These are phyloP conservation scores for Tolypeutes matacus DNA, from an alignment of 2,797 vertebrate species.

Conservation along the genomic window DNA sequence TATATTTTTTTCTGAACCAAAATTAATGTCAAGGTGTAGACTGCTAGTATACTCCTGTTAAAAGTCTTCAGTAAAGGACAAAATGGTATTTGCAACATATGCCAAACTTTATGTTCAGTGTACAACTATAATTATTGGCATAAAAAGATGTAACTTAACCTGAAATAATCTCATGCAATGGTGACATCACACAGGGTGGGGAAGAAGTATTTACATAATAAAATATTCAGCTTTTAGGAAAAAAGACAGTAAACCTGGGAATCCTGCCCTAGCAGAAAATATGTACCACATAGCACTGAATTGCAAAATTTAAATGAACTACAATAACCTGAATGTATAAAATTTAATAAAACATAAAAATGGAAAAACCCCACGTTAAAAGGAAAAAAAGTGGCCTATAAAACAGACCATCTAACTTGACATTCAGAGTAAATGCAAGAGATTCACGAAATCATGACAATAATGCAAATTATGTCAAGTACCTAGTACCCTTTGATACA, in stretches of 20 bases:
- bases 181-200: slow-evolving; percentile 79
- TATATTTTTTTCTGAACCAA: slow-evolving; percentile 58
- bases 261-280: slow-evolving; percentile 86
- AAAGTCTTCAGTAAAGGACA: slow-evolving; percentile 70
- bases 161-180: slow-evolving; percentile 81
- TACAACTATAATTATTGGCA: slow-evolving; percentile 72
- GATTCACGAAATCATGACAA: slow-evolving; percentile 89
- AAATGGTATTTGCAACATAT: slow-evolving; percentile 72
- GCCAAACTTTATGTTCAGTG: slow-evolving; percentile 78
- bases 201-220: slow-evolving; percentile 83
- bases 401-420: slow-evolving; percentile 91
- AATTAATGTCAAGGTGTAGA: slow-evolving; percentile 68
- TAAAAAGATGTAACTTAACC: slow-evolving; percentile 75
- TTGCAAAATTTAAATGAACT: slow-evolving; percentile 83
- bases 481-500: slow-evolving; percentile 90
- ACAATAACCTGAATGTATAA: slow-evolving; percentile 82
- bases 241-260: slow-evolving; percentile 84
- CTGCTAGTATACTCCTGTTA: slow-evolving; percentile 79
- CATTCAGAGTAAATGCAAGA: slow-evolving; percentile 90
- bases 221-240: slow-evolving; percentile 76
- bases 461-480: slow-evolving; percentile 88
- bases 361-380: slow-evolving; percentile 72
- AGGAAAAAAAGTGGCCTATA: slow-evolving; percentile 89
- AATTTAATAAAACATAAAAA: slow-evolving; percentile 85
- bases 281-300: slow-evolving; percentile 84